Percentiles rank a stretch among this genome's conserved stretches.
These are phyloP conservation scores for Coregonus clupeaformis DNA, from an alignment of 2,113 vertebrate species.

Conservation along the genomic window DNA sequence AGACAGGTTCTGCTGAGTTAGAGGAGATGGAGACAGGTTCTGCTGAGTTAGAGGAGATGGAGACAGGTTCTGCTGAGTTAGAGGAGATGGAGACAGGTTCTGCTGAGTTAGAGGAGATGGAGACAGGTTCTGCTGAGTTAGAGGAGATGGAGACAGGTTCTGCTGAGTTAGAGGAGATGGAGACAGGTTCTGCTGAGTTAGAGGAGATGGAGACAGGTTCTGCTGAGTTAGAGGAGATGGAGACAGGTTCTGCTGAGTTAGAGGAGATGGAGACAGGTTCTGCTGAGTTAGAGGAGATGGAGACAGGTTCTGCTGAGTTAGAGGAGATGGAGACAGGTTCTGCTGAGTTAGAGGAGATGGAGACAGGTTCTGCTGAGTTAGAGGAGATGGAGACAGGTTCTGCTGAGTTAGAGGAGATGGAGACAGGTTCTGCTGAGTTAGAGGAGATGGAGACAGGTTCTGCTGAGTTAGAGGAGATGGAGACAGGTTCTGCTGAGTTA, in stretches of 20 bases:
- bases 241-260: background rate
- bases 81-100: too few species aligned
- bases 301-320: background rate
- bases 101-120: background rate
- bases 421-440: background rate
- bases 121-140: background rate
- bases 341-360: background rate
- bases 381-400: too few species aligned
- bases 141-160: too few species aligned
- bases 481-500: background rate
- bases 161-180: background rate
- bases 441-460: too few species aligned
- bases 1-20: background rate
- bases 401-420: background rate
- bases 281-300: background rate
- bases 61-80: background rate
- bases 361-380: background rate
- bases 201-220: too few species aligned
- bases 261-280: too few species aligned
- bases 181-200: background rate
- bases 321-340: too few species aligned
- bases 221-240: background rate
- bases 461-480: background rate
- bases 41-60: background rate
- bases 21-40: too few species aligned